These are phyloP conservation scores for Laticauda colubrina DNA, from an alignment of 2,113 vertebrate species.

Conservation along the genomic window DNA sequence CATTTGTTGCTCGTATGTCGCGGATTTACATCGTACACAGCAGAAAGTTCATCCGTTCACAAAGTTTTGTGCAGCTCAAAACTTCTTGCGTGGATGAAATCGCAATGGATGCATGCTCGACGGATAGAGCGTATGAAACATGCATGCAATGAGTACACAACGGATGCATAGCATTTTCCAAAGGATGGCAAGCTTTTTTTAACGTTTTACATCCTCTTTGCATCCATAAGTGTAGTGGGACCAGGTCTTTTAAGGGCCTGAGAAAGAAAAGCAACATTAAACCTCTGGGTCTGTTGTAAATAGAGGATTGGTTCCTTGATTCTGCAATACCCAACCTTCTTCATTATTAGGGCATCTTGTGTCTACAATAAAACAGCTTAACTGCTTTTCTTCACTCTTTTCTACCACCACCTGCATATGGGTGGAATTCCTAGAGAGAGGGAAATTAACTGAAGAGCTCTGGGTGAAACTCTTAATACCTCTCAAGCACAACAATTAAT, in stretches of 20 bases:
- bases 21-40: too few relatives aligned
- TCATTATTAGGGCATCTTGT: neutral
- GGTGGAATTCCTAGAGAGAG: neutral
- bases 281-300: neutral
- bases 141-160: too few relatives aligned
- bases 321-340: neutral
- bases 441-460: neutral
- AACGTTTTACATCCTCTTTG: too few relatives aligned
- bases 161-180: too few relatives aligned
- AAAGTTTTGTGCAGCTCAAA: too few relatives aligned
- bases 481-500: neutral
- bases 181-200: too few relatives aligned
- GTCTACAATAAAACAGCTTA: neutral
- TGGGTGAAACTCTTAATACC: neutral
- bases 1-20: too few relatives aligned
- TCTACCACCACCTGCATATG: neutral
- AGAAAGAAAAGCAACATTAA: neutral
- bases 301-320: neutral
- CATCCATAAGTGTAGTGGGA: too few relatives aligned
- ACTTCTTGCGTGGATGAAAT: too few relatives aligned
- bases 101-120: too few relatives aligned
- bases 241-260: neutral
- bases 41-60: too few relatives aligned
- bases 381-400: neutral
- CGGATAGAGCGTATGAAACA: too few relatives aligned